Conservation (phyloP, 2,113 vertebrate species). For the Limnothrissa miodon region DNA sequence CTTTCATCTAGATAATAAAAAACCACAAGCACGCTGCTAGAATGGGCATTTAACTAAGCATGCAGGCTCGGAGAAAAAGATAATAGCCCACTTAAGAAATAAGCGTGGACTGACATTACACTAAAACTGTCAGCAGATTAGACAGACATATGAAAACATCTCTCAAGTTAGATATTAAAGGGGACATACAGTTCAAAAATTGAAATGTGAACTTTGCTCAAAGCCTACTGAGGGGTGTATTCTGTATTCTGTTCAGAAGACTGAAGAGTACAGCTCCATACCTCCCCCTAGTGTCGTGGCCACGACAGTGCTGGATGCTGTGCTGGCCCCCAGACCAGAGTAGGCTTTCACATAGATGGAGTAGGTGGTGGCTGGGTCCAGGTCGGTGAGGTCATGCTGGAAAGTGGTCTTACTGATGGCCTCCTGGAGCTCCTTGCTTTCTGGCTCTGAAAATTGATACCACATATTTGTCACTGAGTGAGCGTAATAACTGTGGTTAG, state of each 20-base stretch:
- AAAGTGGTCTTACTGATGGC: slow-evolving; percentile 72
- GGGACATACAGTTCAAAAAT: background rate
- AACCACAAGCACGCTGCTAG: background rate
- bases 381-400: slow-evolving; percentile 64
- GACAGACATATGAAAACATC: background rate
- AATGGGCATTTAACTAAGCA: background rate
- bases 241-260: background rate
- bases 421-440: slow-evolving; percentile 71
- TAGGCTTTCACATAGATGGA: slow-evolving; percentile 68
- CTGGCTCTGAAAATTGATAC: slow-evolving; percentile 56
- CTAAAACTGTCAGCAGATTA: background rate
- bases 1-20: background rate
- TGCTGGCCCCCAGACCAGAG: slow-evolving; percentile 67
- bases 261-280: slow-evolving; percentile 36
- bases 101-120: background rate
- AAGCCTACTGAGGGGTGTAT: too few relatives aligned
- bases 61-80: background rate
- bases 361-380: slow-evolving; percentile 70
- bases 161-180: background rate
- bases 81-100: background rate
- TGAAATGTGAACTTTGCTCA: background rate
- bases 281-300: slow-evolving; percentile 67
- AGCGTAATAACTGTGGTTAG: background rate
- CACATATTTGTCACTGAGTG: background rate
- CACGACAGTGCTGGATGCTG: slow-evolving; percentile 56